A percentile compares a stretch with the other conserved stretches of the same genome.
Evolutionary conservation across 1,140 invertebrate genomes (phyloP).

Genomic region (Maniola jurtina): DNA sequence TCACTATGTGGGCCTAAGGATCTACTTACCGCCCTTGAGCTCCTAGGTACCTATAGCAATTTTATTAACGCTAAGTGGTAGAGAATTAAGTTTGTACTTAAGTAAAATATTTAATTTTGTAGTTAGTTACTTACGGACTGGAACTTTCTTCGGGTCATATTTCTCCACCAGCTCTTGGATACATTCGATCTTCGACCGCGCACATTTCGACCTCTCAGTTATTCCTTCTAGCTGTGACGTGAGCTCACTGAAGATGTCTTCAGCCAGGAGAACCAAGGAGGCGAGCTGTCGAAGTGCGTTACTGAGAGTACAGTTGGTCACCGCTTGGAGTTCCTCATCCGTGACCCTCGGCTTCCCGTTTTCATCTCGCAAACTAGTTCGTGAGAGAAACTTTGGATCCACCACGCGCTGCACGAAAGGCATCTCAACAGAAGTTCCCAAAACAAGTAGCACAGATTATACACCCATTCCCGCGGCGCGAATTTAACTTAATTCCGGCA

Average conservation of each 20-base stretch:
- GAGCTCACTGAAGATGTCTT: constrained; percentile 88
- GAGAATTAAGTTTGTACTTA: not conserved
- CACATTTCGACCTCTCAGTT: constrained; percentile 81
- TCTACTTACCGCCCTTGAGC: no score
- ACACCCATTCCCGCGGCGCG: constrained; percentile 66
- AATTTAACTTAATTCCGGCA: constrained; percentile 73
- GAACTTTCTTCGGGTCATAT: constrained; percentile 88
- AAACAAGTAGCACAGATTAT: constrained; percentile 55
- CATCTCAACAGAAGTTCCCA: constrained; percentile 78
- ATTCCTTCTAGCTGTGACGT: constrained; percentile 84
- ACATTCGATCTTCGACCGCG: constrained; percentile 81
- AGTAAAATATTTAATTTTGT: no score
- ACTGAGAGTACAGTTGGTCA: constrained; percentile 87
- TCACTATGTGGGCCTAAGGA: no score
- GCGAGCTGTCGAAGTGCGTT: constrained; percentile 88
- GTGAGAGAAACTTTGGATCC: constrained; percentile 83
- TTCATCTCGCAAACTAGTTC: constrained; percentile 80
- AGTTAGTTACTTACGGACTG: constrained; percentile 88
- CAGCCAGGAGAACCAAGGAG: constrained; percentile 86
- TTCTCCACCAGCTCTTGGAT: constrained; percentile 82
- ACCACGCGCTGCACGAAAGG: constrained; percentile 86
- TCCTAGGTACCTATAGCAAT: no score
- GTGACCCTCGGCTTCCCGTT: constrained; percentile 79
- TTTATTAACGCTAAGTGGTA: not conserved
- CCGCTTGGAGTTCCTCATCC: constrained; percentile 86